These are phyloP conservation scores for Brotogeris chrysoptera DNA, from an alignment of 2,797 vertebrate species.

Conservation along the genomic window DNA sequence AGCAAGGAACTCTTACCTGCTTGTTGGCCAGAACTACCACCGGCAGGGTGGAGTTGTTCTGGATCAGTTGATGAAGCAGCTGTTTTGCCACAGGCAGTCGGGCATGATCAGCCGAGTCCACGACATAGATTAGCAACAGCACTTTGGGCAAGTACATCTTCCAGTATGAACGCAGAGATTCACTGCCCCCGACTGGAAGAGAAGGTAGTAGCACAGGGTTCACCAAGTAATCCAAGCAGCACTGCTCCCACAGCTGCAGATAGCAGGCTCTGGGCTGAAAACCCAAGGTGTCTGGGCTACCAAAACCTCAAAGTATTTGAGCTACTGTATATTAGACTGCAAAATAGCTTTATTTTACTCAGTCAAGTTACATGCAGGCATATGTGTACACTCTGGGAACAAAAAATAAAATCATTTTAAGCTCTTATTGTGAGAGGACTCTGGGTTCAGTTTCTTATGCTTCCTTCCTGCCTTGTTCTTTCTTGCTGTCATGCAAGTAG, in stretches of 20 bases:
- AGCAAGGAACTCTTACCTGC: conserved; percentile 82
- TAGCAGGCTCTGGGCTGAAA: background rate
- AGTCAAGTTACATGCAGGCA: background rate
- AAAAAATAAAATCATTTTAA: background rate
- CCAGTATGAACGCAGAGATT: conserved; percentile 87
- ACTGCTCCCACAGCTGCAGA: background rate
- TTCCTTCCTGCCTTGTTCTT: background rate
- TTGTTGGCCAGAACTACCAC: conserved; percentile 94
- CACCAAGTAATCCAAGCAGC: background rate
- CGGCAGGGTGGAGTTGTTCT: conserved; percentile 80
- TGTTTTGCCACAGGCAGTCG: conserved; percentile 86
- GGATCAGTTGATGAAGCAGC: conserved; percentile 85
- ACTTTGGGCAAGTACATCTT: conserved; percentile 83
- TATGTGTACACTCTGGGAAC: background rate
- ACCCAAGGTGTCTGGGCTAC: background rate
- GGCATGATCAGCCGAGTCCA: conserved; percentile 84
- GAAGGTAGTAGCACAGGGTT: conserved; percentile 9
- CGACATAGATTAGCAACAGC: conserved; percentile 88
- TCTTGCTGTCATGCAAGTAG: background rate
- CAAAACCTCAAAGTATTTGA: background rate
- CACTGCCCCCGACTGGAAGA: conserved; percentile 87
- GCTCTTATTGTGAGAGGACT: background rate
- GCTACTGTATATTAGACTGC: background rate
- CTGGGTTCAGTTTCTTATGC: background rate
- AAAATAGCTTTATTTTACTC: background rate